phyloP scores from a whole-genome alignment of 2,113 vertebrate species.

The Chlorocebus sabaeus region DNA sequence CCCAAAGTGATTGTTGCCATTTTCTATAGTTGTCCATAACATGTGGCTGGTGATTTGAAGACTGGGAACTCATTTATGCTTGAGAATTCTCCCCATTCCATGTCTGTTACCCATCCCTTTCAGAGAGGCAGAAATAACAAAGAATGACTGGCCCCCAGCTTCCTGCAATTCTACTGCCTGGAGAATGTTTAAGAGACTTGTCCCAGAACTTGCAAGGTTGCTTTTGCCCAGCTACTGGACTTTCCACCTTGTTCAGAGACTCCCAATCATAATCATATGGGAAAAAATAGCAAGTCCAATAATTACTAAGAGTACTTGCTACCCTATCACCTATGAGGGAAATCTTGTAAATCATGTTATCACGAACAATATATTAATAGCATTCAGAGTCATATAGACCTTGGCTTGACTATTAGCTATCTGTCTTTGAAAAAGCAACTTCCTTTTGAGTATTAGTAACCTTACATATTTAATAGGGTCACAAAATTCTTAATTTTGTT shows the following conservation, averaged over 20 bases:
- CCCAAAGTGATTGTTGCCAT: neutral
- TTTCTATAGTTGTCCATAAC: neutral
- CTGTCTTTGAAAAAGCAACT: neutral
- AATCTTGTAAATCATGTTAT: neutral
- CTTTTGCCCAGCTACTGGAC: neutral
- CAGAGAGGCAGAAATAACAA: slow-evolving; percentile 31
- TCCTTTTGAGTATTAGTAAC: neutral
- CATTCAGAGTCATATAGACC: neutral
- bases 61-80: neutral
- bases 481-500: neutral
- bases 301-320: neutral
- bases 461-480: neutral
- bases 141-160: neutral
- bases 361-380: neutral
- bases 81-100: neutral
- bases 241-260: neutral
- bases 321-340: neutral
- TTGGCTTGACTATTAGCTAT: neutral
- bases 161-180: neutral
- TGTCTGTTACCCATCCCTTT: neutral
- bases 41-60: neutral
- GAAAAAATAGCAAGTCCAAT: neutral
- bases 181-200: neutral
- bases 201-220: neutral
- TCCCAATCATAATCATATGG: neutral